phyloP scores from a whole-genome alignment of 1,140 invertebrate genomes.

The Drusus annulatus region DNA sequence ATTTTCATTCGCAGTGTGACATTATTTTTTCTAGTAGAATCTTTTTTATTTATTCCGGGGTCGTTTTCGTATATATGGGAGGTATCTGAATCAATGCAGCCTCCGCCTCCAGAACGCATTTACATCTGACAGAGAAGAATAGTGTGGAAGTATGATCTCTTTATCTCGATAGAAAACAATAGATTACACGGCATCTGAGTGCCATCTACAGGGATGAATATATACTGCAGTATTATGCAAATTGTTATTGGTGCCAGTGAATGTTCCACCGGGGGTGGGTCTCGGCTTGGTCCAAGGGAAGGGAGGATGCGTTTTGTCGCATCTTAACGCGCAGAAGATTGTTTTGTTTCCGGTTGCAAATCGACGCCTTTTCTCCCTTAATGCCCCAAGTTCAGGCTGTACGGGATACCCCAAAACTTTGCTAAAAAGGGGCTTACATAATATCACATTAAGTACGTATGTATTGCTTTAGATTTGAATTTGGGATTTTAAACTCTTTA shows the following conservation, averaged over 20 bases:
- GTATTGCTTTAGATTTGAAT: not conserved
- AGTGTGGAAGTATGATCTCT: conserved; percentile 45
- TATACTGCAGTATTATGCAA: conserved; percentile 55
- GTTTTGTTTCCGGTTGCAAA: conserved; percentile 40
- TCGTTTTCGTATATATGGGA: not conserved
- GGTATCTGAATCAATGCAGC: conserved; percentile 24
- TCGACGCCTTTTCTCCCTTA: conserved; percentile 1
- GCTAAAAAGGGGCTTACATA: not conserved
- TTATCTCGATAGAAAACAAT: conserved; percentile 50
- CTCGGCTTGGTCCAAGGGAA: not conserved
- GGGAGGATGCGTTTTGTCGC: conserved; percentile 56
- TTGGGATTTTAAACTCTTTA: no score
- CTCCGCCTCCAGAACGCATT: not conserved
- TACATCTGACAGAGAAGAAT: conserved; percentile 23
- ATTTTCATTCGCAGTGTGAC: conserved; percentile 5
- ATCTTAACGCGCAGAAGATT: conserved; percentile 32
- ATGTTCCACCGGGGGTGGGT: not conserved
- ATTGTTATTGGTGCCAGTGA: conserved; percentile 37
- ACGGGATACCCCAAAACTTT: no score
- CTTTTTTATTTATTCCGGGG: not conserved
- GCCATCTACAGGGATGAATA: conserved; percentile 50
- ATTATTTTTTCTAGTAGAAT: conserved; percentile 6
- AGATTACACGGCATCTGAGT: conserved; percentile 53
- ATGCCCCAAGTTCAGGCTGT: no score
- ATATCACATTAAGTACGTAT: not conserved